Base-by-base conservation (phyloP, 2,888 invertebrate genomes). In the Ormyrus labotus region DNA sequence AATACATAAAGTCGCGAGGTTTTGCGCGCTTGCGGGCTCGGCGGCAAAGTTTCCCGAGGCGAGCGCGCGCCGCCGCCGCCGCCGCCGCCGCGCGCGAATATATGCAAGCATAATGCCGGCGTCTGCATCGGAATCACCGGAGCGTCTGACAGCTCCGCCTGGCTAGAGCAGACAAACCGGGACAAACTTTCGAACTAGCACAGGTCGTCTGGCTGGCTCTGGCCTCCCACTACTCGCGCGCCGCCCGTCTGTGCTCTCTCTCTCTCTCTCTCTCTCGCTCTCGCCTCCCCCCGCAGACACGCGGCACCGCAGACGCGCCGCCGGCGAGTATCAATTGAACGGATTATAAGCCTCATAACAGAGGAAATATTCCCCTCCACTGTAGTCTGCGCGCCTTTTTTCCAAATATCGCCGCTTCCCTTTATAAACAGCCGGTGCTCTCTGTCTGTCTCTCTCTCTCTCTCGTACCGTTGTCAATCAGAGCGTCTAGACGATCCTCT, bases 141-240 rank as follows among this genome's bases (percentile, higher is more conserved):
- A 34, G 34, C 34, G 83, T 45, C 75, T 76, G 75, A 67, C 75
- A 75, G 75, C 34, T 34, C 34, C 34, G 45, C 67, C 64, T 82
- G 85, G 78, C 85, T 86, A 86, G 87, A 86, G 86, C 85, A 78
- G 83, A 85, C 86, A 86, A 89, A 89, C 88, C 88, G 87, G 89
- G 89, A 87, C 88, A 89, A 90, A 90, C 89, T 89, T 88, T 89
- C 86, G 84, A 90, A 90, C 89, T 90, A 85, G 90, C 87, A 89
- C 90, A 89, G 87, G 85, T 88, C 86, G 90, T 90, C 90, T 90
- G 88, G 88, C 68, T 60, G 85, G 83, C 84, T 82, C 85, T 84
- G 83, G 82, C 84, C 84, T 47, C 63, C 68, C 0, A 5, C 67
- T 34, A 58, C 45, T 64, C 70, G 8, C 1, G 50, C 34, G 45